These are phyloP conservation scores for Girardinus metallicus DNA, from an alignment of 2,797 vertebrate species.

Conservation along the genomic window DNA sequence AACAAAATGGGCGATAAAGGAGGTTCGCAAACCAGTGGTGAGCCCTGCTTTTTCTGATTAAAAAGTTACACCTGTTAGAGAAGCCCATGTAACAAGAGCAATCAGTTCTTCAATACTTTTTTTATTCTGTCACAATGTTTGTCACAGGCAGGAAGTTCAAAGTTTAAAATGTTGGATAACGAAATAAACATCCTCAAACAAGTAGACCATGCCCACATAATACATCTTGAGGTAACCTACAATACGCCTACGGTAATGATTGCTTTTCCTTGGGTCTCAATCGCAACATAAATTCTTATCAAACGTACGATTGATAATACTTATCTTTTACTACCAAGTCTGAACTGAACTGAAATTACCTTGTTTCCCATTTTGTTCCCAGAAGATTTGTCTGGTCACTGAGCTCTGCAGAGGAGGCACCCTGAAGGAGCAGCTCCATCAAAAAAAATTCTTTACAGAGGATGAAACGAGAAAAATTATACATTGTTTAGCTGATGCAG, in stretches of 20 bases:
- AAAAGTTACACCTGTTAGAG: constrained; percentile 35
- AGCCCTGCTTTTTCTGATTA: constrained; percentile 45
- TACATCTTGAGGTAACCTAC: constrained; percentile 88
- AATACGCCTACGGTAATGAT: constrained; percentile 85
- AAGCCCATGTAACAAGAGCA: constrained; percentile 30
- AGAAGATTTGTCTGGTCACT: constrained; percentile 88
- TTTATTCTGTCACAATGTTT: constrained; percentile 16
- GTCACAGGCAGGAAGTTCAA: constrained; percentile 85
- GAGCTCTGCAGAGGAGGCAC: constrained; percentile 88
- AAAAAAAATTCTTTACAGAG: constrained; percentile 83
- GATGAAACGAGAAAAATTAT: constrained; percentile 87
- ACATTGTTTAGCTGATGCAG: constrained; percentile 83
- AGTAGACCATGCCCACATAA: constrained; percentile 86
- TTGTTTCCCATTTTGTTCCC: constrained; percentile 48
- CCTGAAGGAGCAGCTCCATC: constrained; percentile 82
- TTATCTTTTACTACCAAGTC: constrained; percentile 25
- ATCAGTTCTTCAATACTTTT: constrained; percentile 6
- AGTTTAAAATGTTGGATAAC: constrained; percentile 84
- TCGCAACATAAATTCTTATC: constrained; percentile 12
- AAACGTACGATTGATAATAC: constrained; percentile 10
- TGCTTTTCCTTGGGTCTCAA: constrained; percentile 10
- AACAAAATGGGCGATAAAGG: constrained; percentile 87
- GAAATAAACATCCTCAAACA: constrained; percentile 88
- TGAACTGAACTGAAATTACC: constrained; percentile 28
- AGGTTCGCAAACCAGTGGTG: constrained; percentile 86